Evolutionary conservation across 2,888 invertebrate genomes (phyloP).

Genomic region (Aquatica leii): DNA sequence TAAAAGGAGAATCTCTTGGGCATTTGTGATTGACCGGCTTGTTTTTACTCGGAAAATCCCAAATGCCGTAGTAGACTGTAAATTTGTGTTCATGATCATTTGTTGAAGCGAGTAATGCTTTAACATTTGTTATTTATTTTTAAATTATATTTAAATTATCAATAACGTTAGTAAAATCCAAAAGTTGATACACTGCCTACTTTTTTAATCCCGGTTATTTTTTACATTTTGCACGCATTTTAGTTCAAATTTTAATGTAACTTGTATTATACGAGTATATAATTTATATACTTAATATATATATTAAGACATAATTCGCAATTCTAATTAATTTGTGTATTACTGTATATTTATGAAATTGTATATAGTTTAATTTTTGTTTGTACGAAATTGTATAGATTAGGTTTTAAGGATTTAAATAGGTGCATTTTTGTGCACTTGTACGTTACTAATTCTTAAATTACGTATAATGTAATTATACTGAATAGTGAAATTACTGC

Average conservation of each 20-base stretch:
- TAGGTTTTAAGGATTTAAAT: constrained; percentile 29
- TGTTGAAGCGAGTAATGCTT: constrained; percentile 15
- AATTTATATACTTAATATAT: no score
- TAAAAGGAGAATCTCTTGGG: constrained; percentile 19
- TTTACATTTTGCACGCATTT: background rate
- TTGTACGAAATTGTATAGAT: constrained; percentile 21
- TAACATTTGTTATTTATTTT: constrained; percentile 27
- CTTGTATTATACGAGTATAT: background rate
- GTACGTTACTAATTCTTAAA: constrained; percentile 33
- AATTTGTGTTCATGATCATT: constrained; percentile 45
- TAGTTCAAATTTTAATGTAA: constrained; percentile 18
- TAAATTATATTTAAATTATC: constrained; percentile 28
- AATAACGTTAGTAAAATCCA: constrained; percentile 40
- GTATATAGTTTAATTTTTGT: constrained; percentile 27
- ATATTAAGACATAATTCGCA: constrained; percentile 14
- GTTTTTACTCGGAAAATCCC: constrained; percentile 23
- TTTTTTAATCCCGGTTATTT: constrained; percentile 6
- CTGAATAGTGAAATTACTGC: constrained; percentile 28
- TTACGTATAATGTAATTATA: constrained; percentile 34
- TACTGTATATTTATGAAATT: constrained; percentile 32
- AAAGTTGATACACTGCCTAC: constrained; percentile 47
- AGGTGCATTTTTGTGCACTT: constrained; percentile 50
- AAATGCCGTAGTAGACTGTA: constrained; percentile 45
- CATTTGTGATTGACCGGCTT: constrained; percentile 26
- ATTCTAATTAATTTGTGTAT: constrained; percentile 33